Evolutionary conservation across 37 sponge, comb jelly and placozoan species (phyloP), one percentile per base, ranked within the genome.

Genomic region (Lycopodina hypogea): DNA sequence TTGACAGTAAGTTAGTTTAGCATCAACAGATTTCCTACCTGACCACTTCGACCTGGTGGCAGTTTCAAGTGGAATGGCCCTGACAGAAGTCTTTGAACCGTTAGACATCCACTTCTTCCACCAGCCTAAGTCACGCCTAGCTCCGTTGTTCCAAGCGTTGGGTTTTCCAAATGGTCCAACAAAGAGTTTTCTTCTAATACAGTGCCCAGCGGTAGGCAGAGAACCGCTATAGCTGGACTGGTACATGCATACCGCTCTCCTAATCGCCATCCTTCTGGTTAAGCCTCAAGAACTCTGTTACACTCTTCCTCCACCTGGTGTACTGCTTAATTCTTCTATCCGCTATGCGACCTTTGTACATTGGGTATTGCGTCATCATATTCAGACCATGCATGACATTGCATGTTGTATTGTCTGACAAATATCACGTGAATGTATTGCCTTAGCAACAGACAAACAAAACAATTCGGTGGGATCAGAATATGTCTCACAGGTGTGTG

Each of bases 1-100:
- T n/a, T n/a, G n/a, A n/a, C n/a, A n/a, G n/a, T n/a, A n/a, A n/a
- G n/a, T n/a, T n/a, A n/a, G n/a, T n/a, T n/a, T n/a, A n/a, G n/a
- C n/a, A n/a, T n/a, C n/a, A n/a, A n/a, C n/a, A n/a, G n/a, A n/a
- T n/a, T n/a, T n/a, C n/a, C n/a, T 60, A 77, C 84, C 78, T 33
- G 62, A n/a, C 38, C 72, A 38, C 30, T 78, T 60, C 14, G 71
- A 23, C 1, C 69, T 69, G 2, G 69, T 24, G 17, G 22, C 76
- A 21, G 76, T 9, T 56, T 75, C 83, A 12, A 83, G 69, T 33
- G 84, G 84, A 36, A 84, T 77, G 62, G 78, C 84, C 29, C 55
- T 56, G 11, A 84, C 78, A 35, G 64, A 52, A 29, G 82, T 65
- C 26, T 71, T 84, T 6, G 78, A 61, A 26, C 77, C 76, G 22